phyloP scores from a whole-genome alignment of 1,140 invertebrate species.

The Bombus consobrinus region DNA sequence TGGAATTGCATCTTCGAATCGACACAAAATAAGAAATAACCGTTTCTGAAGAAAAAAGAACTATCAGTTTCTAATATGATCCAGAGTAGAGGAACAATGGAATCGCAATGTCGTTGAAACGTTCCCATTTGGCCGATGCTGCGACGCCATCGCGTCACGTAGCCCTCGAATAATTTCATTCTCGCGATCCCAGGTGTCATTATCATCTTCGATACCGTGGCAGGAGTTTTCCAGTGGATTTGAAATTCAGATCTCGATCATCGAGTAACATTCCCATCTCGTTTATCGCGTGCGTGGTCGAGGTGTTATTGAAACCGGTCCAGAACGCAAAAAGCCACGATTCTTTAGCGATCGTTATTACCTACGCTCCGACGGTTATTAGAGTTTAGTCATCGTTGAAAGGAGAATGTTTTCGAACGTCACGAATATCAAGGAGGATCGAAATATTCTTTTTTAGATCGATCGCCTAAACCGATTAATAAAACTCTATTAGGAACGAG shows the following conservation, averaged over 20 bases:
- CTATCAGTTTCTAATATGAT: not conserved
- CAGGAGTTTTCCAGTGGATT: not conserved
- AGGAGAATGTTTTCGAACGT: not conserved
- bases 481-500: no score
- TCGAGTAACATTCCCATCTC: not conserved
- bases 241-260: conserved; percentile 33
- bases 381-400: not conserved
- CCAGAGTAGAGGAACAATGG: not conserved
- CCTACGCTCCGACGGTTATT: not conserved
- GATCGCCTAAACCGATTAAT: not conserved
- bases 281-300: conserved; percentile 4
- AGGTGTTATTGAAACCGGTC: conserved; percentile 5
- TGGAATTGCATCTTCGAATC: no score
- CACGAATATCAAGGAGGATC: not conserved
- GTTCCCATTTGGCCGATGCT: not conserved
- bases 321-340: not conserved
- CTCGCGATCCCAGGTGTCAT: conserved; percentile 9
- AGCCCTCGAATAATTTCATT: conserved; percentile 11
- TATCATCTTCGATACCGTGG: not conserved
- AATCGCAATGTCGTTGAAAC: not conserved
- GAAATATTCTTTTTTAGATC: not conserved
- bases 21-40: not conserved
- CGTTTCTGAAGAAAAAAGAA: not conserved
- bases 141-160: conserved; percentile 2
- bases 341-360: conserved; percentile 5